Conservation (phyloP, 2,888 invertebrate genomes). For the Calliopum simillimum region DNA sequence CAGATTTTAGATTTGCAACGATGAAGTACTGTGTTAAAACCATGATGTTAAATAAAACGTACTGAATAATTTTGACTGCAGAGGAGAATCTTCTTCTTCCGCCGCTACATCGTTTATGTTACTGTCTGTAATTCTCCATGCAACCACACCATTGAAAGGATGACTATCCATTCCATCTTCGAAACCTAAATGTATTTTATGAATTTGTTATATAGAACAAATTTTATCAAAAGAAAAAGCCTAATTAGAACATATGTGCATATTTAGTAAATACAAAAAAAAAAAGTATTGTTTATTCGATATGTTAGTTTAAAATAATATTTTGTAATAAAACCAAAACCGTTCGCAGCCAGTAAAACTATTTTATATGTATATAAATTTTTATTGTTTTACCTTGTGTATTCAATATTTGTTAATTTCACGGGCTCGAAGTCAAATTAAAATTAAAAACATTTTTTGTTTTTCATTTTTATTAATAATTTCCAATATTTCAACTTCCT, state of each 20-base stretch:
- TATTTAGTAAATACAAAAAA: background rate
- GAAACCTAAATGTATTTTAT: slow-evolving; percentile 58
- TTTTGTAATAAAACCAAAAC: too few relatives aligned
- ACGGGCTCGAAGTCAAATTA: too few relatives aligned
- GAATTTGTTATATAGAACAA: background rate
- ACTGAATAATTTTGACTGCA: slow-evolving; percentile 87
- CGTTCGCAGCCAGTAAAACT: too few relatives aligned
- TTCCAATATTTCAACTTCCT: too few relatives aligned
- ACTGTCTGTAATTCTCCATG: slow-evolving; percentile 65
- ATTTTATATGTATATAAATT: too few relatives aligned
- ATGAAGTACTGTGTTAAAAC: slow-evolving; percentile 25
- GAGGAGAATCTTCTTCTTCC: slow-evolving; percentile 81
- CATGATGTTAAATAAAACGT: slow-evolving; percentile 69
- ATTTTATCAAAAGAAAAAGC: background rate
- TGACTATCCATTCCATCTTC: slow-evolving; percentile 57
- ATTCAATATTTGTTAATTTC: too few relatives aligned
- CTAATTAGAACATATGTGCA: background rate
- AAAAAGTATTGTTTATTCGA: too few relatives aligned
- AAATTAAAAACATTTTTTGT: too few relatives aligned
- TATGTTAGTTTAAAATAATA: too few relatives aligned
- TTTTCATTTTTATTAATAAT: too few relatives aligned
- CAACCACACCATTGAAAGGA: slow-evolving; percentile 33
- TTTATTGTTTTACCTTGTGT: too few relatives aligned
- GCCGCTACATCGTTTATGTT: slow-evolving; percentile 70
- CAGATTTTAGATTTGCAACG: slow-evolving; percentile 26